Evolutionary conservation across 2,113 vertebrate genomes (phyloP).

Genomic region (Salvelinus alpinus): DNA sequence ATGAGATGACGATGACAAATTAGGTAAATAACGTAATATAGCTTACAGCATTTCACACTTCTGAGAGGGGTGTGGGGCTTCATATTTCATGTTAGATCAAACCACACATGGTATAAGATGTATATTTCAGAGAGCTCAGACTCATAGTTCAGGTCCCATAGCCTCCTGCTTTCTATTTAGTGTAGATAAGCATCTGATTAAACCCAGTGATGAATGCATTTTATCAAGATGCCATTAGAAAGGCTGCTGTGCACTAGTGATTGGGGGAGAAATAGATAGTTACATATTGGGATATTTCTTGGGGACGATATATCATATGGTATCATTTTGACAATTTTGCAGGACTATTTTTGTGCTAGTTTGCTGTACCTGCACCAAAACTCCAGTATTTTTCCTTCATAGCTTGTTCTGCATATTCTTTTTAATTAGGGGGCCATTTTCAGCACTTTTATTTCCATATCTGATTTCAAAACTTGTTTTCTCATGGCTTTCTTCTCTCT

Average conservation of each 20-base stretch:
- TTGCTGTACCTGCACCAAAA: too few species aligned
- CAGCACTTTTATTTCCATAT: too few species aligned
- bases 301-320: too few species aligned
- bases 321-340: too few species aligned
- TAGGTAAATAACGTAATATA: slow-evolving; percentile 22
- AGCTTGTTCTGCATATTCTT: too few species aligned
- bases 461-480: too few species aligned
- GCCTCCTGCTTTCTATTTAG: slow-evolving; percentile 21
- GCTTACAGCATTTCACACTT: slow-evolving; percentile 21
- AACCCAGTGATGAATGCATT: slow-evolving; percentile 36
- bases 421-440: too few species aligned
- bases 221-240: slow-evolving; percentile 40
- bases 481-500: too few species aligned
- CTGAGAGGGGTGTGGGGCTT: not conserved
- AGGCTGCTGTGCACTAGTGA: slow-evolving; percentile 14
- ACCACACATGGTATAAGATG: slow-evolving; percentile 36
- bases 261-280: too few species aligned
- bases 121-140: slow-evolving; percentile 40
- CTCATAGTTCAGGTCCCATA: slow-evolving; percentile 23
- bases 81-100: slow-evolving; percentile 44
- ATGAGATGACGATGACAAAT: slow-evolving; percentile 11
- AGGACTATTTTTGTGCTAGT: too few species aligned
- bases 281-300: too few species aligned
- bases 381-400: too few species aligned
- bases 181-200: slow-evolving; percentile 44